These are phyloP conservation scores for Saguinus midas DNA, from an alignment of 2,113 vertebrate genomes.

Conservation along the genomic window DNA sequence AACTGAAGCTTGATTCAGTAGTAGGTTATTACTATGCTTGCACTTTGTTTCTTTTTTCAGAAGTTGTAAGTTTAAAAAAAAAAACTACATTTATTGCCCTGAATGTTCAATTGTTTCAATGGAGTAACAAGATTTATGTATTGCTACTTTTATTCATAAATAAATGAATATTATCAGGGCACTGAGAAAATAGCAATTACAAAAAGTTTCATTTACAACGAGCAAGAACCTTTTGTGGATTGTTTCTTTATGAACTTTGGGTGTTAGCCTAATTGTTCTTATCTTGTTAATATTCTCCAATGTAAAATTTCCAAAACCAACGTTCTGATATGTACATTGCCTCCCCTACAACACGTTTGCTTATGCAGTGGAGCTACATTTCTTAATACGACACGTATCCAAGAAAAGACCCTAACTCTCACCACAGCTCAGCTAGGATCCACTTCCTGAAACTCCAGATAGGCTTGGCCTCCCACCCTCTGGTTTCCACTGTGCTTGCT, in stretches of 20 bases:
- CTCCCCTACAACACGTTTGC: accelerated
- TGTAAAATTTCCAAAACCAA: background rate
- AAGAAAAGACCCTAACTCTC: background rate
- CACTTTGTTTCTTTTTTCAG: background rate
- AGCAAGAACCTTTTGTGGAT: background rate
- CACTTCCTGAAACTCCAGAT: background rate
- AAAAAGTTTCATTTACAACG: background rate
- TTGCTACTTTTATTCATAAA: background rate
- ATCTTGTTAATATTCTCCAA: background rate
- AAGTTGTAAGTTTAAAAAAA: background rate
- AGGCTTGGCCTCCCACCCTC: background rate
- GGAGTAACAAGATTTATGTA: background rate
- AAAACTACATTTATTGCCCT: background rate
- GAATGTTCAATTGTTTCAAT: background rate
- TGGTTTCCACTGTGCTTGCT: background rate
- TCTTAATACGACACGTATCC: background rate
- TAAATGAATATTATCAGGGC: background rate
- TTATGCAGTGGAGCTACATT: background rate
- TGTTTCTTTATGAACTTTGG: background rate
- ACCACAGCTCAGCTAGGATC: background rate
- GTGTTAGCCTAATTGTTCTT: background rate
- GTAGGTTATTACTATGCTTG: background rate
- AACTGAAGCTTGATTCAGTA: background rate
- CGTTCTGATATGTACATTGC: background rate
- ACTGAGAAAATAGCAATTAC: background rate